Base-by-base conservation (phyloP, 2,113 vertebrate species). In the Neofelis nebulosa region DNA sequence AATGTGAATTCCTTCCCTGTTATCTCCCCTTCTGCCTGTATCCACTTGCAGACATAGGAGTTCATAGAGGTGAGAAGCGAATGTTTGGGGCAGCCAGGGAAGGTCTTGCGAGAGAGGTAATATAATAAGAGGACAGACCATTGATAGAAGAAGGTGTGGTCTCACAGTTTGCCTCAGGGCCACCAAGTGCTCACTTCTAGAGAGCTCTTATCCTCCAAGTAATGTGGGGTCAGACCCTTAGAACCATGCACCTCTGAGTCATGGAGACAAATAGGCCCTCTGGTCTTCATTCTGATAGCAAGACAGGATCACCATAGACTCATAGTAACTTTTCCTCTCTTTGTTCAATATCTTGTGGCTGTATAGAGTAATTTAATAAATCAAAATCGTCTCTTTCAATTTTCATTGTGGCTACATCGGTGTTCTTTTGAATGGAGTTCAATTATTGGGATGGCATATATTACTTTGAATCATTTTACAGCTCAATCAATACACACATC, bases 381-480 rank as follows among this genome's bases (percentile, higher is more conserved):
- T 93, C 57, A 92, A 81, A 97, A 89, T 52, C n/a, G 2, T 87
- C 36, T 88, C 98, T 83, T 97, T 95, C 80, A 96, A 80, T 95
- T 98, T 97, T 86, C 63, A 65, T 96, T 97, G 95, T 97, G 95
- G 97, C 74, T 86, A 57, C 0, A 0, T 89, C 93, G 95, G 88
- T 96, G 74, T 84, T 97, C 88, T 97, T 97, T 97, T 98, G 97
- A 98, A 97, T 98, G 90, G 93, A 97, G 78, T 97, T 98, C 98
- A 98, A 97, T 98, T 98, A 96, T 98, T 98, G 97, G 98, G 96
- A 96, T 96, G 98, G 95, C 92, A 92, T 97, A 96, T 97, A 98
- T 98, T 98, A 97, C 92, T 97, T 91, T 79, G 80, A 97, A 97
- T 98, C 95, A 98, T 97, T 99, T 98, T 98, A 97, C 79, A 98